Evolutionary conservation across 2,113 vertebrate genomes (phyloP), one percentile per base, ranked within the genome.

Genomic region (Silurus glanis): DNA sequence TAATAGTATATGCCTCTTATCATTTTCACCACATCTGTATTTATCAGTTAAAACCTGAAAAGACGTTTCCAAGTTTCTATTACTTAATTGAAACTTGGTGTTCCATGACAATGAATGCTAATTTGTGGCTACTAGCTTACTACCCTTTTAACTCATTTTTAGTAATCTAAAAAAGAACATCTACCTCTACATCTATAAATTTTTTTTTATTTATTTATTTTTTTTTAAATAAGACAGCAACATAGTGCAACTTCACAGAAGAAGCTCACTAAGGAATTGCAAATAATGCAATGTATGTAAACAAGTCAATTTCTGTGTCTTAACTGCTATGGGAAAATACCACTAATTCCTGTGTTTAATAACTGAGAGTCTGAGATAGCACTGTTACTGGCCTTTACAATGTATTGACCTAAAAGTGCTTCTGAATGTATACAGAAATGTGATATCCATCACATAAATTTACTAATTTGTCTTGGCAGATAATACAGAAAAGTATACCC

Each of bases 361-460:
- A 61, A 17, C 56, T 23, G 17, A 47, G 5, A n/a, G 10, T 55
- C 28, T 80, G 0, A 64, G 19, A 45, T 37, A 37, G 78, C 21
- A 0, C n/a, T 51, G 51, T 25, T 78, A n/a, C 74, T 55, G 74
- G 21, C 47, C 23, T 51, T 75, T 53, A 49, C 49, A 59, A 45
- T 45, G 55, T 21, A 56, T 25, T 79, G 76, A 9, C 55, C 8
- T 61, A 59, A 16, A 61, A 59, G 47, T 47, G 28, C 17, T 23
- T 9, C 78, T 21, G 28, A 80, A 61, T 12, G 28, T 80, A 80
- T 61, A 80, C 17, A 47, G 28, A 80, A 80, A 80, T 23, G 28
- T 21, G 23, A 80, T 80, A 61, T 61, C 56, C 28, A 12, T 61
- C 9, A 25, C 0, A 61, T 45, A 80, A 80, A 59, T 16, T 19